Base-by-base conservation (phyloP, 2,888 invertebrate genomes). In the Drosophila ezoana region DNA sequence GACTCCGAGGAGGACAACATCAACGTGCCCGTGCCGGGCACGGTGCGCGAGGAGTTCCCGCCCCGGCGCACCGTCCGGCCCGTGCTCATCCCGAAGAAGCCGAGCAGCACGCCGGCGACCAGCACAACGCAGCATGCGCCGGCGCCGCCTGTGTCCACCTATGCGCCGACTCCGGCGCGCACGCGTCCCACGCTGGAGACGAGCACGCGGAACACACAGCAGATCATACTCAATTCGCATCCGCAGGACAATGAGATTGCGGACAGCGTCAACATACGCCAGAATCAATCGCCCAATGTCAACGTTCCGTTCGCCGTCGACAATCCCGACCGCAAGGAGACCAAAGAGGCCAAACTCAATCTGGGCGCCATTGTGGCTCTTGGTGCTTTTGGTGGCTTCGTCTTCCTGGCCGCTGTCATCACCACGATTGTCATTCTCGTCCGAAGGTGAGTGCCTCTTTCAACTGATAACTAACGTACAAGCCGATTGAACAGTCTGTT, bases 361-460 rank as follows among this genome's bases (percentile, higher is more conserved):
- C 93, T 97, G 62, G 97, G 97, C 57, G 97, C 97, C 6, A 96
- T 98, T 76, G 97, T 98, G 63, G 97, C 97, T 0, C 93, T 98
- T 14, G 97, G 96, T 2, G 97, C 97, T 9, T 97, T 98, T 90
- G 98, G 97, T n/a, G 97, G 96, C 9, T 96, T 98, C 83, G 96
- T 98, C 8, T 96, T 98, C 91, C 93, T 98, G 51, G 96, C 97
- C 10, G 97, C 97, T 28, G 95, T 98, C 72, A 95, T 97, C 78
- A 97, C 97, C 2, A 97, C 97, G 5, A 95, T 97, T 75, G 96
- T 98, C 66, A 96, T 98, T 66, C 93, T 98, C 78, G 95, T 98
- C 56, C 94, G 96, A 93, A 97, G 97, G 98, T 98, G 93, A 87
- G 91, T 87, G 16, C 44, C 23, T 28, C 8, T 8, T 28, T 8